Conservation (phyloP, 2,888 invertebrate genomes). For the Dryobotodes eremita region DNA sequence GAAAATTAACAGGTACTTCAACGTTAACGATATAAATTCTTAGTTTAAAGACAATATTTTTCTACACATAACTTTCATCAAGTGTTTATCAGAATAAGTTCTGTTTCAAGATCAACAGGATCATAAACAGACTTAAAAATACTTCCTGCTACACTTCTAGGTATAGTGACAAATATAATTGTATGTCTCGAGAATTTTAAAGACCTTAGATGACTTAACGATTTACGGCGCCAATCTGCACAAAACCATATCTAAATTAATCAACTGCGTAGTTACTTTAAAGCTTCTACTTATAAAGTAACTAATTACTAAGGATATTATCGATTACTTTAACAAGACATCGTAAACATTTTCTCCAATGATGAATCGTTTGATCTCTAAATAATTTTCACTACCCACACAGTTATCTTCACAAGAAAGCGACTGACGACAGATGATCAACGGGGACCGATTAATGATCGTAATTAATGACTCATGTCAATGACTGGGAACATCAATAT, state of each 20-base stretch:
- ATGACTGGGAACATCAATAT: constrained; percentile 42
- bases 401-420: constrained; percentile 30
- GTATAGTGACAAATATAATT: constrained; percentile 10
- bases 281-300: background rate
- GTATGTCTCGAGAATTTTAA: constrained; percentile 10
- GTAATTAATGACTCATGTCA: constrained; percentile 74
- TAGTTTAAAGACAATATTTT: background rate
- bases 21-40: background rate
- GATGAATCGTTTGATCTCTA: constrained; percentile 36
- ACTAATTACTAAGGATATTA: background rate
- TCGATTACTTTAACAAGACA: constrained; percentile 15
- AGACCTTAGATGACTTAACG: constrained; percentile 30
- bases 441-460: constrained; percentile 67
- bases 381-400: constrained; percentile 48
- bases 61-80: background rate
- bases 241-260: constrained; percentile 9
- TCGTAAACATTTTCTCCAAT: constrained; percentile 32
- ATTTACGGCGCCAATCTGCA: constrained; percentile 8
- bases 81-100: background rate
- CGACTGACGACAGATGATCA: constrained; percentile 48
- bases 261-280: background rate
- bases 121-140: background rate
- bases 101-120: constrained; percentile 22
- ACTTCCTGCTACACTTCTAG: constrained; percentile 19
- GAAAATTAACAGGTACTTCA: background rate